Evolutionary conservation across 2,888 invertebrate genomes (phyloP).

Genomic region (Tiphia femorata): DNA sequence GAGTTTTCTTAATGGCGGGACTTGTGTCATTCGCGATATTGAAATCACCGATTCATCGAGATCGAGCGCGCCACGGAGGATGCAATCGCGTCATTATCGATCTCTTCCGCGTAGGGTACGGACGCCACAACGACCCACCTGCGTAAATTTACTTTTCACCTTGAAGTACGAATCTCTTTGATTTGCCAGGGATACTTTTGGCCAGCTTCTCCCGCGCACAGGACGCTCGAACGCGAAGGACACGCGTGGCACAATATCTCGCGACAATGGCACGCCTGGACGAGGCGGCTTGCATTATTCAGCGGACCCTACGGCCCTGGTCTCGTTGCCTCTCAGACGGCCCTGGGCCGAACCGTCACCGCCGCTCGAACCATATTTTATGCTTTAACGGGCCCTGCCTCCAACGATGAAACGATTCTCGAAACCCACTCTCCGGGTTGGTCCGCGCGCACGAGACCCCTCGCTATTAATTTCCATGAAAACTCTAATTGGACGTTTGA

Average conservation of each 20-base stretch:
- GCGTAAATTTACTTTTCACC: too few relatives aligned
- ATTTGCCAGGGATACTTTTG: too few relatives aligned
- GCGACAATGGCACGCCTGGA: conserved; percentile 36
- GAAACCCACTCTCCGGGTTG: conserved; percentile 27
- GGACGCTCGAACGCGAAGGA: too few relatives aligned
- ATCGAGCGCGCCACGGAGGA: too few relatives aligned
- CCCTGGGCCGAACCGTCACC: conserved; percentile 22
- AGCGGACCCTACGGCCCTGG: conserved; percentile 34
- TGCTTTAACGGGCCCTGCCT: conserved; percentile 10
- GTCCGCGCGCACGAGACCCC: conserved; percentile 9
- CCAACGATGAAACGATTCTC: conserved; percentile 20
- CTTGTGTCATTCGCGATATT: too few relatives aligned
- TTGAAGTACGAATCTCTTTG: too few relatives aligned
- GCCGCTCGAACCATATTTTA: conserved; percentile 23
- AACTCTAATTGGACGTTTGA: conserved; percentile 43
- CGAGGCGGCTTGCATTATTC: conserved; percentile 45
- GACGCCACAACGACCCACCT: too few relatives aligned
- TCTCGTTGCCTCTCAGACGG: conserved; percentile 18
- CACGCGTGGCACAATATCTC: conserved; percentile 34
- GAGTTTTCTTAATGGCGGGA: too few relatives aligned
- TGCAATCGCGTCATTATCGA: too few relatives aligned
- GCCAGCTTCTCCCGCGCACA: too few relatives aligned
- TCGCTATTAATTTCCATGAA: conserved; percentile 37
- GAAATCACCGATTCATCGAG: too few relatives aligned
- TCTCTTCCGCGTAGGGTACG: too few relatives aligned